Percentiles rank a stretch among this genome's conserved stretches.
Conservation (phyloP, 2,888 invertebrate species). For the Metalampra italica region DNA sequence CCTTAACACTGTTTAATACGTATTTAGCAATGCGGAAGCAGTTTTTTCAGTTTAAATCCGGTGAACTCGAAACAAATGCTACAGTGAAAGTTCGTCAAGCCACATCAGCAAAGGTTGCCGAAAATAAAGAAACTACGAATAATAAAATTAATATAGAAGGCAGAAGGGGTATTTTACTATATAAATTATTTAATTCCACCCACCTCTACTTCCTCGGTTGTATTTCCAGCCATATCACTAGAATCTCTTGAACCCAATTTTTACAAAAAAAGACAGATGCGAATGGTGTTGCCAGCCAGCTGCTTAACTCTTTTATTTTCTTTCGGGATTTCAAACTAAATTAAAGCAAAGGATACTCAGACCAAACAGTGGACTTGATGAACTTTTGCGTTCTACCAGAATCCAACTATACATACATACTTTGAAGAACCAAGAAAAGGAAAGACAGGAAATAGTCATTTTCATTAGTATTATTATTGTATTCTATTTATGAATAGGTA, state of each 20-base stretch:
- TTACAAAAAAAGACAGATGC: constrained; percentile 49
- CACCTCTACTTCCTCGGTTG: constrained; percentile 80
- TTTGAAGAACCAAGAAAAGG: too few species aligned
- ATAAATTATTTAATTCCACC: constrained; percentile 36
- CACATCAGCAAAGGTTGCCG: constrained; percentile 63
- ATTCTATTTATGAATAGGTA: too few species aligned
- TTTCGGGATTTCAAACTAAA: too few species aligned
- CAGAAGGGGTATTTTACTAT: constrained; percentile 23
- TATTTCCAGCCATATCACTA: constrained; percentile 81
- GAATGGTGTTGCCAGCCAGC: constrained; percentile 41
- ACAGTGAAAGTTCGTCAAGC: constrained; percentile 69
- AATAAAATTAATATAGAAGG: constrained; percentile 25
- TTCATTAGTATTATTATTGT: too few species aligned
- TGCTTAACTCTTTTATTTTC: too few species aligned
- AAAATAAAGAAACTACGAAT: constrained; percentile 33
- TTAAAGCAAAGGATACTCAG: too few species aligned
- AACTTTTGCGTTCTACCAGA: too few species aligned
- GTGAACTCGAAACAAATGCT: constrained; percentile 54
- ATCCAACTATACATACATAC: too few species aligned
- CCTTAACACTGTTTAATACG: constrained; percentile 6
- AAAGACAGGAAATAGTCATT: too few species aligned
- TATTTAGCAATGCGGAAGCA: constrained; percentile 9
- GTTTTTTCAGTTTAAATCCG: constrained; percentile 26
- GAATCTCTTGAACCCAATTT: constrained; percentile 59
- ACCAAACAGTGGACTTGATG: not conserved